phyloP scores from a whole-genome alignment of 2,888 invertebrate species.

The Miltochrista miniata region DNA sequence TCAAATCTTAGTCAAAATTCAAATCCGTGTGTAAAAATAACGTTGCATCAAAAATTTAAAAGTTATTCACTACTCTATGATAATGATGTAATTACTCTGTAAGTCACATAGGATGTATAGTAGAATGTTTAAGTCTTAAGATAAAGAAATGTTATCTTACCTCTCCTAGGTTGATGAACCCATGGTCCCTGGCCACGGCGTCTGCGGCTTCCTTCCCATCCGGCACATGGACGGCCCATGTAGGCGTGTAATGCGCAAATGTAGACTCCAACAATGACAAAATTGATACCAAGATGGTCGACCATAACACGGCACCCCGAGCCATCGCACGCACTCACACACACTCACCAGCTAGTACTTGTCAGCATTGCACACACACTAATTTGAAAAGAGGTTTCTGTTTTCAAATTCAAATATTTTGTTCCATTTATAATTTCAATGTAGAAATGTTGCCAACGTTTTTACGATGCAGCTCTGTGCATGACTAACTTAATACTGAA shows the following conservation, averaged over 20 bases:
- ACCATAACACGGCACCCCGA: slow-evolving; percentile 58
- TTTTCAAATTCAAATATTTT: slow-evolving; percentile 26
- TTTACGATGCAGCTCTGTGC: slow-evolving; percentile 20
- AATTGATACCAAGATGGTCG: slow-evolving; percentile 62
- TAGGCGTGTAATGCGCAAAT: slow-evolving; percentile 87
- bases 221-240: slow-evolving; percentile 94
- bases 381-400: slow-evolving; percentile 32
- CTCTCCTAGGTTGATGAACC: slow-evolving; percentile 93
- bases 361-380: slow-evolving; percentile 76
- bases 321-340: slow-evolving; percentile 65
- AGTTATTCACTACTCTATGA: too few species aligned
- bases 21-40: too few species aligned
- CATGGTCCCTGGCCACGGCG: slow-evolving; percentile 90
- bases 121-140: not conserved
- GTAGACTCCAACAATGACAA: slow-evolving; percentile 53
- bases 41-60: too few species aligned
- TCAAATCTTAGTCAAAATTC: too few species aligned
- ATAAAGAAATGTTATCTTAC: slow-evolving; percentile 76
- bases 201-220: slow-evolving; percentile 88
- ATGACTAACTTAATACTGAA: slow-evolving; percentile 23
- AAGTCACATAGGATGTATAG: too few species aligned
- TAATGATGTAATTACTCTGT: too few species aligned
- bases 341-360: slow-evolving; percentile 78
- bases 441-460: slow-evolving; percentile 33
- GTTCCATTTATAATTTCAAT: slow-evolving; percentile 20